These are phyloP conservation scores for Athalia circularis DNA, from an alignment of 2,888 invertebrate genomes.

Conservation along the genomic window DNA sequence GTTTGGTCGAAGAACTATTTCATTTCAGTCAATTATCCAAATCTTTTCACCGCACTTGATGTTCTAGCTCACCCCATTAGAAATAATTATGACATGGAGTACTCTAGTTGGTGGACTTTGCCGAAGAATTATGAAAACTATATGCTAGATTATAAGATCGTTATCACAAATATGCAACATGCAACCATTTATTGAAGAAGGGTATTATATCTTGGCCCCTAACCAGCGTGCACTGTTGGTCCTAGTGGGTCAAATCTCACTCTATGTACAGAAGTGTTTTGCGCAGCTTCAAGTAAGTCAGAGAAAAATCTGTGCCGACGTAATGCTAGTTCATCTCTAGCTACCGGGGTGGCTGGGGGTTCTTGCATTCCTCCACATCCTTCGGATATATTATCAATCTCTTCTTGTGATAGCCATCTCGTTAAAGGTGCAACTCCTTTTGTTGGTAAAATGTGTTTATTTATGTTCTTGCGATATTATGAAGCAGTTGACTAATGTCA, in stretches of 20 bases:
- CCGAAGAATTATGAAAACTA: no score
- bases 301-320: constrained; percentile 87
- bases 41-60: no score
- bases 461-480: no score
- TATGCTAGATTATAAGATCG: no score
- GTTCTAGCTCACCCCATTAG: no score
- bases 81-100: no score
- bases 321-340: constrained; percentile 86
- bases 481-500: no score
- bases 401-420: constrained; percentile 72
- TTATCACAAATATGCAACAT: constrained; percentile 5
- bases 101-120: no score
- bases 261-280: constrained; percentile 84
- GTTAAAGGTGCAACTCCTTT: constrained; percentile 39
- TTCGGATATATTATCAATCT: constrained; percentile 61
- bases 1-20: no score
- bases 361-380: constrained; percentile 77
- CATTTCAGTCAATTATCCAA: no score
- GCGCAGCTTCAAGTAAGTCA: constrained; percentile 84
- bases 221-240: constrained; percentile 80
- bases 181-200: constrained; percentile 38
- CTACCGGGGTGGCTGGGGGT: constrained; percentile 86
- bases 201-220: constrained; percentile 62
- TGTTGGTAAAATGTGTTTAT: not conserved
- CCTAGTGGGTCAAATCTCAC: constrained; percentile 86